A percentile compares a stretch with the other conserved stretches of the same genome.
These are phyloP conservation scores for Vandiemenella viatica DNA, from an alignment of 2,888 invertebrate genomes.

Conservation along the genomic window DNA sequence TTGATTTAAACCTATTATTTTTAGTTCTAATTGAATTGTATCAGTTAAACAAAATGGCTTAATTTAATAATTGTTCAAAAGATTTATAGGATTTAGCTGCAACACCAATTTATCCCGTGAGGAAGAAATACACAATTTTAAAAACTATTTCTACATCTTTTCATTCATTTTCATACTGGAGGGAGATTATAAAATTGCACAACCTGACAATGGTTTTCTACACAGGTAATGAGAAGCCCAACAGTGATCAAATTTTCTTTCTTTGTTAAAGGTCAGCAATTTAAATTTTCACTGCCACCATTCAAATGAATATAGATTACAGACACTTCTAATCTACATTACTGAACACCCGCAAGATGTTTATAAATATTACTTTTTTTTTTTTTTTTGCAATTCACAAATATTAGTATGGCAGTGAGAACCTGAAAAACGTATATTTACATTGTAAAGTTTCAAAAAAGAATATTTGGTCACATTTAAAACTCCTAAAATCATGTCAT, in stretches of 20 bases:
- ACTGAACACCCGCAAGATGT: not conserved
- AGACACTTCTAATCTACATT: not conserved
- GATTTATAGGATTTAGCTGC: too few species aligned
- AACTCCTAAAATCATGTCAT: not conserved
- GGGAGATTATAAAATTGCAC: slow-evolving; percentile 9
- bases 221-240: not conserved
- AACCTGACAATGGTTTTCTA: slow-evolving; percentile 6
- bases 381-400: not conserved
- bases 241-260: not conserved
- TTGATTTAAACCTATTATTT: too few species aligned
- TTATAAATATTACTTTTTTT: not conserved
- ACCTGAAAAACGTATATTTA: not conserved
- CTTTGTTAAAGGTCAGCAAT: not conserved
- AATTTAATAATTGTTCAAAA: too few species aligned
- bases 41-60: too few species aligned
- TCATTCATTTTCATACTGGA: slow-evolving; percentile 6
- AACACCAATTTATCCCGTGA: too few species aligned
- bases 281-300: not conserved
- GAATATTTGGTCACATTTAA: not conserved
- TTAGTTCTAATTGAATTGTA: too few species aligned
- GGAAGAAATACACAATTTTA: slow-evolving; percentile 7
- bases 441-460: slow-evolving; percentile 2
- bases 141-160: not conserved
- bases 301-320: not conserved
- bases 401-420: slow-evolving; percentile 3